phyloP scores from a whole-genome alignment of 1,140 invertebrate species.

The Zaprionus nigranus region DNA sequence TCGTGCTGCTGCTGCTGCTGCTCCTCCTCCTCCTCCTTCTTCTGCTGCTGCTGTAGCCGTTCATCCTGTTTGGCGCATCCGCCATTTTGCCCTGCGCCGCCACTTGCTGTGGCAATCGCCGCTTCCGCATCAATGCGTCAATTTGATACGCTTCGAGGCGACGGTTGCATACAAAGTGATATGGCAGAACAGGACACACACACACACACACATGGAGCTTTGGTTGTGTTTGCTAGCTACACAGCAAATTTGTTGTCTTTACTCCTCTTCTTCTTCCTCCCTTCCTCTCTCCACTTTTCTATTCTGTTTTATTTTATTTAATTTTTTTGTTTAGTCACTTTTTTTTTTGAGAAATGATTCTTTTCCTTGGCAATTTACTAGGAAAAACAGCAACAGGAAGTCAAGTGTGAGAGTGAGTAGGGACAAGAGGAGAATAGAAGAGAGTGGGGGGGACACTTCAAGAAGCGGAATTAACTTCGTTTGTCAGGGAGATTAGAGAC shows the following conservation, averaged over 20 bases:
- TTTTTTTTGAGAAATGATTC: slow-evolving; percentile 41
- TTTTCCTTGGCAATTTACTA: slow-evolving; percentile 64
- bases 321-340: slow-evolving; percentile 66
- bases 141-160: slow-evolving; percentile 54
- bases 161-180: slow-evolving; percentile 58
- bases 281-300: neutral
- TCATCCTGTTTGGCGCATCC: slow-evolving; percentile 47
- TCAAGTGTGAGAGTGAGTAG: slow-evolving; percentile 4
- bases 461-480: slow-evolving; percentile 2
- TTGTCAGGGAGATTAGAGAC: neutral
- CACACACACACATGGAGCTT: neutral
- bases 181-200: slow-evolving; percentile 39
- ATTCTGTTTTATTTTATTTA: slow-evolving; percentile 54
- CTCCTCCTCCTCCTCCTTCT: neutral
- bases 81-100: slow-evolving; percentile 45
- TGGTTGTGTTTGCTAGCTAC: slow-evolving; percentile 5
- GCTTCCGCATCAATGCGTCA: slow-evolving; percentile 79
- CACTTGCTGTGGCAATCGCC: slow-evolving; percentile 71
- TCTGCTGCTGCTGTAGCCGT: neutral
- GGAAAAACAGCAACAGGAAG: slow-evolving; percentile 29
- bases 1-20: neutral
- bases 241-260: slow-evolving; percentile 17
- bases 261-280: neutral
- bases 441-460: neutral
- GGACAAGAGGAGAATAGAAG: neutral